Base-by-base conservation (phyloP, 2,113 vertebrate species). In the Notarius lentiginosus region DNA sequence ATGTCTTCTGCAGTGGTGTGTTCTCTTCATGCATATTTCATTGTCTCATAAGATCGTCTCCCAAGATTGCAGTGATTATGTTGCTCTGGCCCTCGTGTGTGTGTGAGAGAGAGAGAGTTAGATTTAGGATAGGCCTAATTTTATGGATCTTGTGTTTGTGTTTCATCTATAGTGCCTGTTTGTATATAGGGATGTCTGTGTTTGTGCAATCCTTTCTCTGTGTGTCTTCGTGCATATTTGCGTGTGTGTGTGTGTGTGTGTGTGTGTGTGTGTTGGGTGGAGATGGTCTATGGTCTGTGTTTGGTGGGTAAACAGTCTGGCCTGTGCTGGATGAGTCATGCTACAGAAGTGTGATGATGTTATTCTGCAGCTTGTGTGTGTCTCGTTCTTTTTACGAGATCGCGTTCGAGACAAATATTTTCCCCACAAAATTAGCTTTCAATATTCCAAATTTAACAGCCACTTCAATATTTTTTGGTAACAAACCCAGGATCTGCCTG, bases 11-110 rank as follows among this genome's bases (percentile, higher is more conserved):
- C 76, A 79, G 56, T 81, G 30, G 18, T 30, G 53, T 70, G 34
- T 72, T 66, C 34, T 66, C 65, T 84, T 84, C 79, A 79, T 90
- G 89, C 88, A 89, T 92, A 91, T 91, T 89, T 90, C 87, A 90
- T 91, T 82, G 7, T 89, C 87, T 41, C 41, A 41, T 41, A 41
- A 41, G 41, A 90, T 91, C 79, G 60, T 51, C n/a, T 83, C 85
- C 60, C 63, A 51, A 79, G 72, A 77, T 75, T 68, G 80, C 80
- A 83, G 84, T 55, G 68, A 89, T 86, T 85, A 76, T 12, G 83
- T 61, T 72, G 70, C 49, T 76, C 75, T 88, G 84, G 55, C 58
- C 51, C 75, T 80, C 34, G 53, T 12, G 60, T 86, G 73, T 86
- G 81, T 72, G 60, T 72, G 60, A 61, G 84, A 79, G 51, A 75